These are phyloP conservation scores for Zootoca vivipara DNA, from an alignment of 2,113 vertebrate species.

Conservation along the genomic window DNA sequence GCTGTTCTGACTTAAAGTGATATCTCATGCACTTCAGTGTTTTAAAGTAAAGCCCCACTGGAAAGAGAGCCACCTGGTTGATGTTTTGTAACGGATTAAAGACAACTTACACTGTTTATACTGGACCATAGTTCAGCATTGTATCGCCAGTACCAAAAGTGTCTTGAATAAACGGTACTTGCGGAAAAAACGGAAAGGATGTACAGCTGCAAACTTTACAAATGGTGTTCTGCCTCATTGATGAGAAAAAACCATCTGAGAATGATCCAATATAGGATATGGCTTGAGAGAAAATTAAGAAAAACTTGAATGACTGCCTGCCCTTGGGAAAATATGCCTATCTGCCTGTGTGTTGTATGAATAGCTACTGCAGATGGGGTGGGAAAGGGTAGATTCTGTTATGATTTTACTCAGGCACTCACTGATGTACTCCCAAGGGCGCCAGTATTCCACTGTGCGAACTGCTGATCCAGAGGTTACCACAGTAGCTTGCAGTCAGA, in stretches of 20 bases:
- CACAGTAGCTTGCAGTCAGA: conserved; percentile 4
- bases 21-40: neutral
- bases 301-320: neutral
- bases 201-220: neutral
- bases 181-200: neutral
- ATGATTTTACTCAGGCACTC: conserved; percentile 7
- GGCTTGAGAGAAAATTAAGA: neutral
- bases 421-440: neutral
- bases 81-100: neutral
- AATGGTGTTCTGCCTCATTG: neutral
- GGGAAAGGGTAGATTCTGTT: neutral
- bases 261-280: neutral
- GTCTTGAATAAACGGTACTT: neutral
- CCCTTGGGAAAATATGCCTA: neutral
- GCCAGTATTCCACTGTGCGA: neutral
- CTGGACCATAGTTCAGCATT: neutral
- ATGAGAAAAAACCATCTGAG: neutral
- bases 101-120: neutral
- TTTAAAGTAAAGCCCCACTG: neutral
- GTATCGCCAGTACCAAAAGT: neutral
- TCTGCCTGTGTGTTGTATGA: neutral
- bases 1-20: conserved; percentile 3
- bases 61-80: neutral
- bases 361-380: neutral
- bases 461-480: conserved; percentile 4